Conservation (phyloP, 2,888 invertebrate genomes). For the Caenorhabditis angaria region DNA sequence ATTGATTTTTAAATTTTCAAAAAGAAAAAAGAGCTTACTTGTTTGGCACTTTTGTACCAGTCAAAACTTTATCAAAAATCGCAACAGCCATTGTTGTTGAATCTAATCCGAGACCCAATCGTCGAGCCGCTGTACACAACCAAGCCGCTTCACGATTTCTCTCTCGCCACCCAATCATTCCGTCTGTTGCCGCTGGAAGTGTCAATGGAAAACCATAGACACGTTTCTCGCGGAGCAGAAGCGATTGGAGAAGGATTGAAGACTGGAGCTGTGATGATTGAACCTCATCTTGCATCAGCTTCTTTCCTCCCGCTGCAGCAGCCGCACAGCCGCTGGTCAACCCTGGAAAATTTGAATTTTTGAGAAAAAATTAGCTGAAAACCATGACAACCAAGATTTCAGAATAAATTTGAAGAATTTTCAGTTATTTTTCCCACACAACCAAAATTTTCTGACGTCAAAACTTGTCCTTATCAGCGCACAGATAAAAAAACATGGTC, state of each 20-base stretch:
- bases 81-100: conserved; percentile 42
- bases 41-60: conserved; percentile 43
- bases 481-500: conserved; percentile 1
- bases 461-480: conserved; percentile 1
- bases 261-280: conserved; percentile 46
- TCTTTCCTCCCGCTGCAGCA: conserved; percentile 34
- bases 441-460: background rate
- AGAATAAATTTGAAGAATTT: too few relatives aligned
- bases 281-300: conserved; percentile 48
- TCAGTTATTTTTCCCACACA: conserved; percentile 13
- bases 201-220: conserved; percentile 18
- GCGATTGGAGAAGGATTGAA: conserved; percentile 23
- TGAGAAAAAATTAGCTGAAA: conserved; percentile 1
- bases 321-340: conserved; percentile 47
- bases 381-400: too few relatives aligned
- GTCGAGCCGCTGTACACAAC: conserved; percentile 37
- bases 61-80: conserved; percentile 53
- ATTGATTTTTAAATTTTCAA: background rate
- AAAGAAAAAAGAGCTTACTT: conserved; percentile 22
- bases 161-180: conserved; percentile 50
- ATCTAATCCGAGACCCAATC: conserved; percentile 49
- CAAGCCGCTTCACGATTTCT: conserved; percentile 52
- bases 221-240: conserved; percentile 44
- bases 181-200: conserved; percentile 39
- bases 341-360: conserved; percentile 27